Conservation (phyloP, 2,113 vertebrate genomes). For the rat (Rattus norvegicus) region DNA sequence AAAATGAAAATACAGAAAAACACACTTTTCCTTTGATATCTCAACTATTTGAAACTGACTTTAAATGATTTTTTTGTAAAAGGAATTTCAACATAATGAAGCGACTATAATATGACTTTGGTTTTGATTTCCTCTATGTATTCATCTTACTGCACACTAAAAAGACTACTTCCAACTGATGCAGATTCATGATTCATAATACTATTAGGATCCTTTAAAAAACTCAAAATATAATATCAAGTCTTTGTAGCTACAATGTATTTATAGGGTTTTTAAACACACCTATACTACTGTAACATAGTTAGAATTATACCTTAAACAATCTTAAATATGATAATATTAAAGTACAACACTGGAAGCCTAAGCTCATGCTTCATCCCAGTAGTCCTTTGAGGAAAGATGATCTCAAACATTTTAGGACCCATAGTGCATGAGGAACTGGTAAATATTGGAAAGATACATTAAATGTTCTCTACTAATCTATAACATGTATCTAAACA, state of each 20-base stretch:
- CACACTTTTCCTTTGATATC: not conserved
- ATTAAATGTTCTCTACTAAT: not conserved
- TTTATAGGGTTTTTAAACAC: not conserved
- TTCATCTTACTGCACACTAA: not conserved
- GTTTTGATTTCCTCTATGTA: not conserved
- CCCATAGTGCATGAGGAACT: not conserved
- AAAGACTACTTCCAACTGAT: not conserved
- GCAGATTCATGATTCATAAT: not conserved
- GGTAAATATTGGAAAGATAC: not conserved
- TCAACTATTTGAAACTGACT: not conserved
- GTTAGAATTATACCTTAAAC: not conserved
- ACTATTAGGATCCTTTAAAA: not conserved
- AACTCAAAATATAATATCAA: not conserved
- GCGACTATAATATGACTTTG: not conserved
- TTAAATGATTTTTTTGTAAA: not conserved
- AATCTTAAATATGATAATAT: not conserved
- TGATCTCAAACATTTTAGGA: not conserved
- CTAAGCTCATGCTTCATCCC: not conserved
- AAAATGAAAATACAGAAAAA: not conserved
- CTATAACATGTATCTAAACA: not conserved
- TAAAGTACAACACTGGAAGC: not conserved
- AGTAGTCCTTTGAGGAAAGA: not conserved
- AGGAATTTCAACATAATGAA: not conserved
- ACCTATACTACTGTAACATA: not conserved
- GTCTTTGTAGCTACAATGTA: not conserved